Base-by-base conservation (phyloP, 2,888 invertebrate genomes). In the Parthenolecanium corni region DNA sequence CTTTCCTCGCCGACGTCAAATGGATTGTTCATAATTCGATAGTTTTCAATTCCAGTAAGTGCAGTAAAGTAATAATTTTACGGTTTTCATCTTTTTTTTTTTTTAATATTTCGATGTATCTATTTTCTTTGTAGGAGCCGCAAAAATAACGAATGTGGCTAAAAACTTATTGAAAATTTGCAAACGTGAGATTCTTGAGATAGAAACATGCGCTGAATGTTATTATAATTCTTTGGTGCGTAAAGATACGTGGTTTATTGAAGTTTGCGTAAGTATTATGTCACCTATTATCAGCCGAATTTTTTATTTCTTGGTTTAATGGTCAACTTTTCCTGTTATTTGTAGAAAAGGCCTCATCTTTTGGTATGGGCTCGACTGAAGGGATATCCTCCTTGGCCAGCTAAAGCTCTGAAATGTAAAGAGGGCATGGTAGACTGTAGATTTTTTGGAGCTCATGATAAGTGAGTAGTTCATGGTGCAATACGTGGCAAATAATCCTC, bases 361-460 rank as follows among this genome's bases (percentile, higher is more conserved):
- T 74, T 96, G 63, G 84, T 96, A 1, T 97, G 96, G 96, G 96
- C 96, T 0, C 94, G 95, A 73, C 77, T 96, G 12, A 93, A 94
- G 77, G 95, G 92, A 12, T 96, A 94, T 71, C 96, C 96, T 0
- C 94, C 86, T 74, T 97, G 96, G 96, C 96, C 96, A 0, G 95
- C 93, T 0, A 96, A 96, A 75, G 89, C 85, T 6, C 24, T 63
- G 24, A 52, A 64, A 23, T 64, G 52, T 31, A 57, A 61, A 38
- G 46, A 52, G 14, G 58, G 52, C 20, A 31, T 40, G 25, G 56
- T 57, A 52, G 57, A 63, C 18, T 54, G 56, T 31, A 11, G 58
- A 36, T 64, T 58, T 46, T 56, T 65, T 0, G 93, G 95, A 74
- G 92, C 63, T 16, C 63, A 63, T 23, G 53, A 53, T 18, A 63